These are phyloP conservation scores for Centrocercus urophasianus DNA, from an alignment of 2,113 vertebrate species.

Conservation along the genomic window DNA sequence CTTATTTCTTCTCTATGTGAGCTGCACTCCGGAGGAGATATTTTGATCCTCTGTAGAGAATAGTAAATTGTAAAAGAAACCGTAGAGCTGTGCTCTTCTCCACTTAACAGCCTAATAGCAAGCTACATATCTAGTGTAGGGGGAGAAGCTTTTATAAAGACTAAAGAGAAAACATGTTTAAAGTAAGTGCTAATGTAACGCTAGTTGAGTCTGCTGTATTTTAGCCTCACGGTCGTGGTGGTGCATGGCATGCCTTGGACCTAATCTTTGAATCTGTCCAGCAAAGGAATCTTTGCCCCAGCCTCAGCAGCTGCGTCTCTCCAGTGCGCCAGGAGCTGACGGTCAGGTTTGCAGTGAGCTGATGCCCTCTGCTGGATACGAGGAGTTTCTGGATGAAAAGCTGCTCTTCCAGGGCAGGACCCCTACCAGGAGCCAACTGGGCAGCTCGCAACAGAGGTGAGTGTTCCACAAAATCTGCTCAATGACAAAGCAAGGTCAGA, in stretches of 20 bases:
- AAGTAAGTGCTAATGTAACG: neutral
- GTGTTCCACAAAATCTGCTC: neutral
- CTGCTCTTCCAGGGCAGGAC: neutral
- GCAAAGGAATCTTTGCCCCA: neutral
- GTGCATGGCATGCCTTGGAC: neutral
- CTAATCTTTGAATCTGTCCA: neutral
- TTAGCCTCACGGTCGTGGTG: neutral
- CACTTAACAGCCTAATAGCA: neutral
- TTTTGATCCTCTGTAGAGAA: neutral
- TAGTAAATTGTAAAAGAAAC: neutral
- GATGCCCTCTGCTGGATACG: constrained; percentile 73
- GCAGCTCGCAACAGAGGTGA: neutral
- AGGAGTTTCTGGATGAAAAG: neutral
- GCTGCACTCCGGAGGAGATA: neutral
- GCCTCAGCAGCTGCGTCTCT: accelerated
- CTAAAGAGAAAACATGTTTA: neutral
- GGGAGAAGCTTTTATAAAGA: neutral
- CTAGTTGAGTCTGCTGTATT: neutral
- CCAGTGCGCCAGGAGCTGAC: accelerated
- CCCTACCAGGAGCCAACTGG: accelerated
- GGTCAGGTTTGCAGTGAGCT: constrained; percentile 48
- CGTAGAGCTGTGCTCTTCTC: neutral
- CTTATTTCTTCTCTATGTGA: neutral
- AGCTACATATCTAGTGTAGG: neutral
- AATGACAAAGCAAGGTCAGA: neutral